These are phyloP conservation scores for Temnothorax nylanderi DNA, from an alignment of 1,140 invertebrate genomes.

Conservation along the genomic window DNA sequence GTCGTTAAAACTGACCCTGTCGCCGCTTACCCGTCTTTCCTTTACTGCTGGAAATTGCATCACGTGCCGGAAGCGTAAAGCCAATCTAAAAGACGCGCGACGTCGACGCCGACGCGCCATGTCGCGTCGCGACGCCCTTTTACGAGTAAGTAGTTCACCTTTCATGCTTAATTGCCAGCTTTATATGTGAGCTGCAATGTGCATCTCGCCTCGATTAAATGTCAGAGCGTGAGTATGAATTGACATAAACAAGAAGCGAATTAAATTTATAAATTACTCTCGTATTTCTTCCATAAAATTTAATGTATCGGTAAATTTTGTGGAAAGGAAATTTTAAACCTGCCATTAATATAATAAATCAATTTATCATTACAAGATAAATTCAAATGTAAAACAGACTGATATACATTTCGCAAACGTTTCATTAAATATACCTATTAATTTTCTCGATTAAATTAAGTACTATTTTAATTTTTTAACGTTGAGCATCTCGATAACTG, in stretches of 20 bases:
- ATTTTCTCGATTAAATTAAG: background rate
- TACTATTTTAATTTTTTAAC: background rate
- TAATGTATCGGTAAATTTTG: background rate
- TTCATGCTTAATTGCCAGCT: conserved; percentile 40
- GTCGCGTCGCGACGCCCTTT: background rate
- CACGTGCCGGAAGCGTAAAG: conserved; percentile 26
- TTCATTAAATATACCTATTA: background rate
- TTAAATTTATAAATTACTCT: background rate
- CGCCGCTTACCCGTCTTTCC: background rate
- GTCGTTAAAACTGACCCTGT: conserved; percentile 22
- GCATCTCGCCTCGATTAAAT: conserved; percentile 10
- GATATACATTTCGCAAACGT: background rate
- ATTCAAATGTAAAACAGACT: background rate
- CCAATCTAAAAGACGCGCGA: conserved; percentile 6
- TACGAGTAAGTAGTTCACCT: background rate
- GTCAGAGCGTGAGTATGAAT: background rate
- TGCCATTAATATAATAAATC: background rate
- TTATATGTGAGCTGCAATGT: background rate
- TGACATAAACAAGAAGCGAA: background rate
- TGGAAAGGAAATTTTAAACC: background rate
- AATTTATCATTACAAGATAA: background rate
- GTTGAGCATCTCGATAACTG: background rate
- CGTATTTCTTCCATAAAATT: background rate
- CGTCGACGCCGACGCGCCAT: background rate
- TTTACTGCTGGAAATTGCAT: conserved; percentile 41